Evolutionary conservation across 1,140 invertebrate species (phyloP), one percentile per base, ranked within the genome.

Genomic region (Chymomyza costata): DNA sequence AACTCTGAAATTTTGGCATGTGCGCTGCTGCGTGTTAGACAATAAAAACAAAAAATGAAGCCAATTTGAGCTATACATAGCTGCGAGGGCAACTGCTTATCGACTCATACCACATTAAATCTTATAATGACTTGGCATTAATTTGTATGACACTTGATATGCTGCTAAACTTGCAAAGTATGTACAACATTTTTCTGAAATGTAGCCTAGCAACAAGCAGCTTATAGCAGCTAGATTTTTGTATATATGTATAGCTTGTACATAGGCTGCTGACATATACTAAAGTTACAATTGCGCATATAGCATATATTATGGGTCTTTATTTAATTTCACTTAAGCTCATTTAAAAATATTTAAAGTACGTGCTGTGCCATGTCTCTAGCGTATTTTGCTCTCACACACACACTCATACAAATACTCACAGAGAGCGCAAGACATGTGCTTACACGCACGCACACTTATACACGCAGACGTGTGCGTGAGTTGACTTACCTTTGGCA

Each of bases 291-390:
- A 49, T 46, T 46, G 28, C 14, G 30, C 21, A 16, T 37, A 51
- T 21, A 49, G 8, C 21, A 25, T 25, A 25, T 25, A 25, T 25
- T 21, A 16, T 14, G 2, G 14, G 35, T 35, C 43, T 6, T 28
- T 41, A 56, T 64, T 66, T 64, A 67, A 71, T 68, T 73, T 63
- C 59, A 59, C 73, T 78, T 78, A 64, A 78, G 71, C 73, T 71
- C 45, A 57, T 58, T 78, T 71, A 73, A 78, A 80, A 68, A 73
- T 78, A 80, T 78, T 78, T 78, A 78, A 80, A 64, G 66, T 80
- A 78, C 71, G 71, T 78, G 71, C 52, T 67, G 73, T 71, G 57
- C 52, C 78, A 68, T 66, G 71, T 67, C 66, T 78, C 58, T 43
- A 7, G 58, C 55, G 73, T 48, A 60, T 78, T 78, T 66, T 39